Evolutionary conservation across 1,140 invertebrate genomes (phyloP).

Genomic region (Zaprionus camerounensis): DNA sequence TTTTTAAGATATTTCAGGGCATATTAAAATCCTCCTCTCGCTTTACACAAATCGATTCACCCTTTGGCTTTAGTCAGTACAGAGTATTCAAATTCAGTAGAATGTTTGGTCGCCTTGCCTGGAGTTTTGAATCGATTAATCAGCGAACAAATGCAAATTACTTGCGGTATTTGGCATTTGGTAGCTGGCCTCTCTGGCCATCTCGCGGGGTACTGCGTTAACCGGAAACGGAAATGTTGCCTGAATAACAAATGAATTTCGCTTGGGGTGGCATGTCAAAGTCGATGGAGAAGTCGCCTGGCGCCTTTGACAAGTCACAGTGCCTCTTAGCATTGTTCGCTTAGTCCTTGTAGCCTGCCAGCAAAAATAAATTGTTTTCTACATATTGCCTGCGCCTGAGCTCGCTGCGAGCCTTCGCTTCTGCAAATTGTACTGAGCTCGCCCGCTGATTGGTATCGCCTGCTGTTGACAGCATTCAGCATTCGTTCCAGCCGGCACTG

Average conservation of each 20-base stretch:
- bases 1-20: too few relatives aligned
- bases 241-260: slow-evolving; percentile 80
- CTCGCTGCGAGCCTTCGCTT: background rate
- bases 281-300: slow-evolving; percentile 17
- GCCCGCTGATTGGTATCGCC: slow-evolving; percentile 67
- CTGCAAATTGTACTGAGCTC: background rate
- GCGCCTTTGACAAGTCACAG: slow-evolving; percentile 65
- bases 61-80: background rate
- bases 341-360: slow-evolving; percentile 46
- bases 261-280: slow-evolving; percentile 50
- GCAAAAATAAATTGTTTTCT: slow-evolving; percentile 73
- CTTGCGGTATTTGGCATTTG: slow-evolving; percentile 63
- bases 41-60: background rate
- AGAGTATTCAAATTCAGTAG: slow-evolving; percentile 13
- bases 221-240: slow-evolving; percentile 78
- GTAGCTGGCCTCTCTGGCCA: slow-evolving; percentile 30
- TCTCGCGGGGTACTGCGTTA: slow-evolving; percentile 64
- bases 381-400: slow-evolving; percentile 45
- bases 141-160: slow-evolving; percentile 69
- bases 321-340: slow-evolving; percentile 65
- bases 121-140: slow-evolving; percentile 59
- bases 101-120: slow-evolving; percentile 7
- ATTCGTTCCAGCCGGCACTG: slow-evolving; percentile 37
- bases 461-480: slow-evolving; percentile 72
- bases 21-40: too few relatives aligned